Evolutionary conservation across 2,888 invertebrate genomes (phyloP).

Genomic region (Beris morrisii): DNA sequence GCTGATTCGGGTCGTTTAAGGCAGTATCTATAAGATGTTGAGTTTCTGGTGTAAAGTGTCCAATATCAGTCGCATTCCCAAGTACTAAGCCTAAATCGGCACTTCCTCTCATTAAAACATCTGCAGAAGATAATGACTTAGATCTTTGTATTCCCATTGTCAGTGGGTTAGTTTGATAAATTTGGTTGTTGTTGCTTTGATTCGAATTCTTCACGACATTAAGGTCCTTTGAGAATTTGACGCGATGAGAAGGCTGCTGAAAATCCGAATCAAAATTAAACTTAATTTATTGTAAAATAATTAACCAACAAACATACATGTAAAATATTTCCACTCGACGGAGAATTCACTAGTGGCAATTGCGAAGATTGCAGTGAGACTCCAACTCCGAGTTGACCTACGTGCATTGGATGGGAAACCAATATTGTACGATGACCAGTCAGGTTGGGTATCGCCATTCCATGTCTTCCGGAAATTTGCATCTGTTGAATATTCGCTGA

Average conservation of each 20-base stretch:
- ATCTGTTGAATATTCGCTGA: conserved; percentile 62
- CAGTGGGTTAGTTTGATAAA: conserved; percentile 38
- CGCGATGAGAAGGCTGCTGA: conserved; percentile 48
- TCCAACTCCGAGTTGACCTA: conserved; percentile 46
- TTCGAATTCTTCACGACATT: conserved; percentile 49
- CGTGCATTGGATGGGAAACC: conserved; percentile 52
- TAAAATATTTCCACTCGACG: conserved; percentile 72
- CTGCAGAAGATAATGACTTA: conserved; percentile 78
- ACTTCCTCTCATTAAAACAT: conserved; percentile 68
- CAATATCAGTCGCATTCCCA: conserved; percentile 74
- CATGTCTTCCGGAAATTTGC: conserved; percentile 48
- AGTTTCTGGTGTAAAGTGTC: conserved; percentile 72
- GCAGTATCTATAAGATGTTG: conserved; percentile 75
- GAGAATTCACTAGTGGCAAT: conserved; percentile 61
- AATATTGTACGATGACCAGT: conserved; percentile 52
- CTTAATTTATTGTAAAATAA: not conserved
- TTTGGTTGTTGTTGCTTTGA: conserved; percentile 22
- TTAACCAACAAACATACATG: conserved; percentile 54
- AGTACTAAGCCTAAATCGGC: conserved; percentile 66
- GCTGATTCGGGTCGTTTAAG: conserved; percentile 79
- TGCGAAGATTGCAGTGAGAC: conserved; percentile 46
- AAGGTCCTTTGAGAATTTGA: conserved; percentile 55
- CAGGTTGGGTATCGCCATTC: conserved; percentile 35
- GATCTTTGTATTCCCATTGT: conserved; percentile 67
- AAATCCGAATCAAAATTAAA: conserved; percentile 18